Base-by-base conservation (phyloP, 1,140 invertebrate species). In the Ruditapes philippinarum region DNA sequence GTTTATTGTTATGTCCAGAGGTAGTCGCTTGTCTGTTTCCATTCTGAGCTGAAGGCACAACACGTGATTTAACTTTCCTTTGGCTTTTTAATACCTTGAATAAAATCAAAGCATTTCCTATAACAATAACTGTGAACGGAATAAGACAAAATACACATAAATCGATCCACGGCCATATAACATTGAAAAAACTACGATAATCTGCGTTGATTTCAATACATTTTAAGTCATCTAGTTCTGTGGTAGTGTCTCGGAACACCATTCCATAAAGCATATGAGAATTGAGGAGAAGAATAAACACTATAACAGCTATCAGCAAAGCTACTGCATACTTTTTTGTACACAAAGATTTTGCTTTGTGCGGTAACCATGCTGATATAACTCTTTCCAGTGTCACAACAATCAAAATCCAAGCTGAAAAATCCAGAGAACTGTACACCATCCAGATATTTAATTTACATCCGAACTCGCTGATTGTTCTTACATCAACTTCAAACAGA, bases 341-440 rank as follows among this genome's bases (percentile, higher is more conserved):
- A 74, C 90, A 93, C 11, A 89, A 25, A 0, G 31, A n/a, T 25
- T 89, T 89, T 0, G 91, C 91, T 17, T 79, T 87, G 54, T 92
- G 89, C 1, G 94, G 94, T 36, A 84, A 62, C 86, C 81, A 93
- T 4, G 93, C 90, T 11, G 92, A 92, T 9, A 94, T 73, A 28
- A 93, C 84, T 33, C 94, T 78, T 60, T 94, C 94, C 0, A 91
- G 73, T 4, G 93, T 93, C 22, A 94, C 92, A n/a, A 90, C 86
- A 51, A 93, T 90, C 1, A 94, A 80, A 28, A 92, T 90, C 94
- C 94, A 94, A 4, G 90, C 89, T 14, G 92, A 92, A 40, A 85
- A 88, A 51, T 94, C 90, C 14, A 92, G 76, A 36, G 88, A 83
- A 36, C 74, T 42, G 42, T 93, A 94, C 1, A 92, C 86, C 9